A percentile compares a stretch with the other conserved stretches of the same genome.
Evolutionary conservation across 2,888 invertebrate genomes (phyloP).

Genomic region (Tenthredo distinguenda): DNA sequence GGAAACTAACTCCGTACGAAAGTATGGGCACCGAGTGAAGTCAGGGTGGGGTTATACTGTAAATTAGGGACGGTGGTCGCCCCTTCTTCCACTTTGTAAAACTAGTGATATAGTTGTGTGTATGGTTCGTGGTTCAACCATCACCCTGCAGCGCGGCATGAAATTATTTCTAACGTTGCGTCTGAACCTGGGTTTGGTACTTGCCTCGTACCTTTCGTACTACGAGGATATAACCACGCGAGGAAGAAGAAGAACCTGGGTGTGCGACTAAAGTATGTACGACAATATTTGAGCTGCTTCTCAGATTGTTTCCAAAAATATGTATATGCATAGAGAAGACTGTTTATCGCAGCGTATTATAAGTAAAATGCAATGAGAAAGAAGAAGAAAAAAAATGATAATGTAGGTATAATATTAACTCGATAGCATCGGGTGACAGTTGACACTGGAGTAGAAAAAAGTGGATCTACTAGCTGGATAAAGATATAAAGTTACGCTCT

Average conservation of each 20-base stretch:
- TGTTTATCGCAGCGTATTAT: no score
- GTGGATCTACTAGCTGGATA: constrained; percentile 43
- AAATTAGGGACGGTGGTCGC: constrained; percentile 21
- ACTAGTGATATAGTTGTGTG: not conserved
- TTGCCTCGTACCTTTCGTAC: no score
- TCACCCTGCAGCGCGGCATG: not conserved
- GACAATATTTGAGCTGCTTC: no score
- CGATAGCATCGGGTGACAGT: constrained; percentile 35
- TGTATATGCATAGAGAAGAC: no score
- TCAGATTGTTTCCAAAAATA: no score
- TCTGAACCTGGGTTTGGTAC: no score
- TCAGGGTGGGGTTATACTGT: not conserved
- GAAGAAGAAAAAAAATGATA: not conserved
- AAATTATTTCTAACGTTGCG: no score
- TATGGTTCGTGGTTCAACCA: constrained; percentile 1
- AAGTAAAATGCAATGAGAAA: not conserved
- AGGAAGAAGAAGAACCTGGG: no score
- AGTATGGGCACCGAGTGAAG: not conserved
- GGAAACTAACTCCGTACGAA: not conserved
- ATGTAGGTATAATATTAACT: constrained; percentile 14
- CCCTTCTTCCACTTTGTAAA: constrained; percentile 8
- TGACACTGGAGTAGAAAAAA: constrained; percentile 36
- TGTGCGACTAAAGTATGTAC: no score
- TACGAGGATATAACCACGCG: no score
- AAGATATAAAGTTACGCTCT: constrained; percentile 56